Conservation (phyloP, 2,797 vertebrate species). For the Paedocypris micromegethes region DNA sequence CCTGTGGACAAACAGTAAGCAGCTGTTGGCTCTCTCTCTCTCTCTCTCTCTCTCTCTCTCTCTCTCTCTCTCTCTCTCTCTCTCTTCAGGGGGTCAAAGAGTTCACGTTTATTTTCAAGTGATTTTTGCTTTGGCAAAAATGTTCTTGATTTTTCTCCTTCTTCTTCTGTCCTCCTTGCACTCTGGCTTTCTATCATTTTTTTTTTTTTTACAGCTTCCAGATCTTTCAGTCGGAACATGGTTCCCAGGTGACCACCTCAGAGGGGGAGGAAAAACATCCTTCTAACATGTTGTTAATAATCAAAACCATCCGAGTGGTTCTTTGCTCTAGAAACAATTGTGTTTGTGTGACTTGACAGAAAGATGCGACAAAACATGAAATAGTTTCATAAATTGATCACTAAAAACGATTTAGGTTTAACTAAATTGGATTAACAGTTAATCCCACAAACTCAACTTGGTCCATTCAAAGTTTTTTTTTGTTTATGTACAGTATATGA, state of each 20-base stretch:
- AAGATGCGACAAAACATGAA: no score
- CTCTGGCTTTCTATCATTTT: neutral
- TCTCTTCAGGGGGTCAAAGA: no score
- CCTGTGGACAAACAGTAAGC: neutral
- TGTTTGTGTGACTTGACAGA: neutral
- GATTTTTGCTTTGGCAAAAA: no score
- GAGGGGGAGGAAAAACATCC: constrained; percentile 13
- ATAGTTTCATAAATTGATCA: no score
- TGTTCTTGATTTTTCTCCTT: neutral
- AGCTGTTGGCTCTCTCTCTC: neutral
- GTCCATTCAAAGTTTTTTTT: no score
- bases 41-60: neutral
- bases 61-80: neutral
- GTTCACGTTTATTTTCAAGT: neutral
- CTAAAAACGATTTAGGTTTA: no score
- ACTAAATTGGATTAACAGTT: no score
- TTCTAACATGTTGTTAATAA: constrained; percentile 35
- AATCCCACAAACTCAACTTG: no score
- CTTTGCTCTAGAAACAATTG: neutral
- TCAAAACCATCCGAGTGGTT: constrained; percentile 31
- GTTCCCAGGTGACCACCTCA: constrained; percentile 29
- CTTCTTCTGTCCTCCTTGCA: neutral
- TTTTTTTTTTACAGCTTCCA: constrained; percentile 44
- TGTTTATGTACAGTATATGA: no score
- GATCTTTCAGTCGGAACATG: constrained; percentile 34